Evolutionary conservation across 2,888 invertebrate species (phyloP), one percentile per base, ranked within the genome.

Genomic region (Pammene fasciana): DNA sequence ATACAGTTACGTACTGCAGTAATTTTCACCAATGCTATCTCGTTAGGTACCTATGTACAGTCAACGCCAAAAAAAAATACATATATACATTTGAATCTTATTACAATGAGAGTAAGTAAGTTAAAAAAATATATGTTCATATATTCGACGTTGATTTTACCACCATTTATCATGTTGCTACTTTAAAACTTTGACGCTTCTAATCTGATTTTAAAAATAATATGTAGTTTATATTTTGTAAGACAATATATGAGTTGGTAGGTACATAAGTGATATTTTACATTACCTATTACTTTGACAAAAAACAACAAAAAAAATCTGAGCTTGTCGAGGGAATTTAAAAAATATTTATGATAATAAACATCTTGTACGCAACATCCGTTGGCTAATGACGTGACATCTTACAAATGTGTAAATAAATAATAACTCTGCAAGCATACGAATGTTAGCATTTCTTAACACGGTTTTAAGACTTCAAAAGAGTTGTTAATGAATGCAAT

Each of bases 391-490:
- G 46, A 56, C 10, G 14, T 50, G 57, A 62, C 67, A 41, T 41
- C 14, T 56, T 26, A 62, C 48, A 56, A 55, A 61, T 55, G 46
- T 54, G 55, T 41, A 61, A 41, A 67, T 56, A 68, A 62, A 55
- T 50, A 59, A 59, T 52, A 43, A 56, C 61, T 48, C 0, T 7
- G 55, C 60, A 38, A 60, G 55, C 26, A 46, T 38, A 46, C 38
- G 38, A 26, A 55, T 55, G 46, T 67, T 46, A 41, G 45, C 59
- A 45, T 52, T 60, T 50, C 62, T 57, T 68, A 50, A 64, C 50
- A 68, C 68, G 50, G 34, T 64, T 68, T 68, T 56, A 57, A 64
- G 1, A 68, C 62, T 62, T 68, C 67, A 68, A 48, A 67, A 67
- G 67, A 61, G 46, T 46, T 55, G 61, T 41, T 68, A 62, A 61